Base-by-base conservation (phyloP, 2,888 invertebrate species). In the Teleogryllus oceanicus region DNA sequence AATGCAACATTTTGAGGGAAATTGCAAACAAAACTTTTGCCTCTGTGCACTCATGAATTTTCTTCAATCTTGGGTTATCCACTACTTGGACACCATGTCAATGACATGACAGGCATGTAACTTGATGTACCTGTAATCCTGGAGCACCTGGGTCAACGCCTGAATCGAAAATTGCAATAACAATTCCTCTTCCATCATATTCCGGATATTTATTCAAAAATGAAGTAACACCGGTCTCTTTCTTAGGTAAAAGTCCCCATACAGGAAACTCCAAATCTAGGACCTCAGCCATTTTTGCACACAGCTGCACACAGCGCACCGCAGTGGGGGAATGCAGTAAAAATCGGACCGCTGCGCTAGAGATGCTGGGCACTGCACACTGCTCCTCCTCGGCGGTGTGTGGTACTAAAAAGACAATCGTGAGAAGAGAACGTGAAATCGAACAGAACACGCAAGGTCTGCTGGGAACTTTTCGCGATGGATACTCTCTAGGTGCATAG, bases 81-180 rank as follows among this genome's bases (percentile, higher is more conserved):
- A 62, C 62, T n/a, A n/a, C 50, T 50, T 21, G 21, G 49, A 20
- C 49, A 74, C 20, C n/a, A 76, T 50, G 78, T 77, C 78, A 75
- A 77, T 80, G 78, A 74, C 78, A 78, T 76, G 50, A 74, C 51
- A 79, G 78, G 18, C 75, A 78, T 75, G 75, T 77, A 76, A 75
- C 75, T 75, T 51, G 49, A 16, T 74, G 75, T 90, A 96, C 98
- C 93, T 96, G 93, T 84, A 99, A 90, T 82, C 99, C 99, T 83
- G 94, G 92, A 12, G 97, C 97, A 77, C 96, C 96, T 49, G 99
- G 98, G 90, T 99, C 99, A 80, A 99, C 96, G 12, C 99, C 99
- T 4, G 98, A 98, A 89, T 99, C 99, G 84, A 99, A 93, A 86
- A 99, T 95, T 76, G 98, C 99, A 86, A 99, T 97, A 83, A 94